Evolutionary conservation across 2,888 invertebrate genomes (phyloP), one percentile per base, ranked within the genome.

Genomic region (Cremastinae sp.): DNA sequence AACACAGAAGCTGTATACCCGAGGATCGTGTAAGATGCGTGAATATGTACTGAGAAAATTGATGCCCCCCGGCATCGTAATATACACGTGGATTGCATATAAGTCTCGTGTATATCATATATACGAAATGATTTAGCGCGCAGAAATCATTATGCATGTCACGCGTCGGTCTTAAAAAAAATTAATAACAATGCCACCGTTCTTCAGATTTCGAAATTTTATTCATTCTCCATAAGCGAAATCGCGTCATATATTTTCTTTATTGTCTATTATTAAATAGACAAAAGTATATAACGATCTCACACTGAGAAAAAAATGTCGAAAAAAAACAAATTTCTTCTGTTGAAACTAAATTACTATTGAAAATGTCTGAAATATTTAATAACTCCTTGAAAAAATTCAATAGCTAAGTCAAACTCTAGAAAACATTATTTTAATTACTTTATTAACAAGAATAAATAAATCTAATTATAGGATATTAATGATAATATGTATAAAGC

Each of bases 141-240:
- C 22, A 58, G 75, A 75, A 75, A 72, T 66, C 72, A 75, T 75
- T 72, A 75, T 49, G 34, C 58, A 36, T 58, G 75, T 72, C 68
- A 72, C 75, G 54, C 54, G 68, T 72, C 56, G 45, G 54, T 10
- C 36, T 38, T 58, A 68, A 68, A 38, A 58, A 45, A 72, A 58
- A 75, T 72, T 62, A 61, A 72, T 68, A 56, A 68, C 10, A 28
- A 28, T 28, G 14, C 49, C 34, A 28, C 41, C 38, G 54, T 58
- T 49, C 53, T 41, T 22, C 3, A 12, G 4, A 10, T 28, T 41
- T 22, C 20, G 14, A 22, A 36, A 49, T 49, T 12, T 38, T 18
- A 16, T 12, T 12, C 34, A 18, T 36, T 8, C n/a, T 34, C 10
- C 2, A 3, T 5, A 28, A 28, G 28, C 5, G 28, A 2, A 28